Evolutionary conservation across 1,140 invertebrate species (phyloP), one percentile per base, ranked within the genome.

Genomic region (Drosophila chauvacae): DNA sequence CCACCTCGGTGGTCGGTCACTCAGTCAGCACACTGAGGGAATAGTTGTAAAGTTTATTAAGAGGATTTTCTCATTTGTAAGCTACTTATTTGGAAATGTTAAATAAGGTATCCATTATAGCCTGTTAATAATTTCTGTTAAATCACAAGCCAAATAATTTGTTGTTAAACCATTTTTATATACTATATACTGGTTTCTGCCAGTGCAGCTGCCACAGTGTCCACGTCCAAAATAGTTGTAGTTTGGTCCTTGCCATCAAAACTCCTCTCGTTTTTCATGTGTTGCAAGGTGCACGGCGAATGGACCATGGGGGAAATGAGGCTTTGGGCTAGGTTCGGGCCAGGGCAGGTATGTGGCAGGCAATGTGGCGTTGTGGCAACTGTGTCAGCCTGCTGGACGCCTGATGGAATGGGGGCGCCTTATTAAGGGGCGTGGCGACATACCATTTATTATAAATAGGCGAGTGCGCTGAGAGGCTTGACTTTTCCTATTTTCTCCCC

Each of bases 391-490:
- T 20, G 18, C 14, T 13, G 28, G 11, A 16, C 23, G 23, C 30
- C 33, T 57, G 56, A 5, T 51, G 28, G 61, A 33, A 42, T 58
- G 30, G 20, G 7, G 35, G 28, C 18, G 28, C 62, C 66, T 30
- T 55, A 66, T 69, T 69, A 66, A 66, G 56, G 59, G 72, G 57
- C 50, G 56, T 55, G 58, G 57, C 73, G 66, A 70, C 65, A 70
- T 71, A 33, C 64, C 74, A 77, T 77, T 77, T 70, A 77, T 77
- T 77, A 77, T 77, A 77, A 77, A 77, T 77, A 68, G 56, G 63
- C 73, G 18, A 73, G 70, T 55, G 64, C 35, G 50, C 41, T 51
- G 50, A 77, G 42, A 51, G 63, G 74, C 63, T 77, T 60, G 74
- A 60, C 62, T 69, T 69, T 65, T 39, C 39, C 37, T 20, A 53